Conservation (phyloP, 2,113 vertebrate genomes). For the Axis porcinus region DNA sequence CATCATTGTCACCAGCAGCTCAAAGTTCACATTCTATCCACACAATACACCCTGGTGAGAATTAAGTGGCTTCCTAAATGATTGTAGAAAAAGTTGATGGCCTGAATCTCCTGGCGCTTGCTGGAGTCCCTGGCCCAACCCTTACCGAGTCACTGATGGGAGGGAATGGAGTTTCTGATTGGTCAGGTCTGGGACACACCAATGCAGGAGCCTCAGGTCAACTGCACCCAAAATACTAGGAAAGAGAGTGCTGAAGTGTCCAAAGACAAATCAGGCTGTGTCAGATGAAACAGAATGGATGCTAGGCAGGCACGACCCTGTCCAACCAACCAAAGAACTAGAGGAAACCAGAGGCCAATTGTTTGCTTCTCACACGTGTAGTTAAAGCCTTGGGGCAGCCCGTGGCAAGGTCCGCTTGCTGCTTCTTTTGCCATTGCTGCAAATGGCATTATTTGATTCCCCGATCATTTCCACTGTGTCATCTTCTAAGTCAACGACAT, state of each 20-base stretch:
- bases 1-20: background rate
- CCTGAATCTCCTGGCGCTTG: fast-evolving
- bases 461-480: fast-evolving
- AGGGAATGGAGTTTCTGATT: background rate
- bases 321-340: fast-evolving
- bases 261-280: fast-evolving
- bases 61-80: background rate
- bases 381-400: fast-evolving
- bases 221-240: background rate
- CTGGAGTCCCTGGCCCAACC: background rate
- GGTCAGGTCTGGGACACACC: fast-evolving
- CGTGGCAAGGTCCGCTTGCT: fast-evolving
- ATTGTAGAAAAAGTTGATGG: background rate
- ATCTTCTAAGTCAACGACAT: fast-evolving
- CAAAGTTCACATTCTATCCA: background rate
- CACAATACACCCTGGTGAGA: background rate
- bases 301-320: fast-evolving
- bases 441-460: background rate
- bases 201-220: background rate
- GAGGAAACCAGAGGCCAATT: too few species aligned
- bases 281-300: fast-evolving
- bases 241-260: background rate
- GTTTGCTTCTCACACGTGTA: background rate
- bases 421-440: background rate
- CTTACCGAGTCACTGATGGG: fast-evolving